phyloP scores from a whole-genome alignment of 2,797 vertebrate species.

The Meda fulgida region DNA sequence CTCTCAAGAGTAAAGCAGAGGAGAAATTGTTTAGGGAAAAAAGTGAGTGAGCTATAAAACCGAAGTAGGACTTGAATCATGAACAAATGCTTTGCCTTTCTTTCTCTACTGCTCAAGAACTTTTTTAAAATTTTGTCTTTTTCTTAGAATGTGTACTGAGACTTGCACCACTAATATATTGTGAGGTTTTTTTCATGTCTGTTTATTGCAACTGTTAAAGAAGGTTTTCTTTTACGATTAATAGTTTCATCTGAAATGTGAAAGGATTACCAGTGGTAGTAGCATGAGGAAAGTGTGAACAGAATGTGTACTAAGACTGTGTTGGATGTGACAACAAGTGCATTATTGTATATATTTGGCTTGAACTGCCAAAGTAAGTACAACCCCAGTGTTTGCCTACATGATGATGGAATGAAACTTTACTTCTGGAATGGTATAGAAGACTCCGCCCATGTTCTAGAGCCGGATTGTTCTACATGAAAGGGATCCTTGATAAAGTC shows the following conservation, averaged over 20 bases:
- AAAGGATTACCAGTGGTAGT: conserved; percentile 39
- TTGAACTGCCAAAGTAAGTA: conserved; percentile 74
- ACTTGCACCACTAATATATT: conserved; percentile 73
- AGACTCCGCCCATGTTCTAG: conserved; percentile 55
- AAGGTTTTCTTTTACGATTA: conserved; percentile 46
- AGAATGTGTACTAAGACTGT: conserved; percentile 66
- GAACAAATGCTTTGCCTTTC: conserved; percentile 71
- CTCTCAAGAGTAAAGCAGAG: conserved; percentile 64
- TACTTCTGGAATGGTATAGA: conserved; percentile 32
- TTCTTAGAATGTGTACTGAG: conserved; percentile 63
- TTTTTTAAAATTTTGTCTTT: conserved; percentile 62
- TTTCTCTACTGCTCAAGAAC: conserved; percentile 66
- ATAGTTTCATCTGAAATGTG: conserved; percentile 50
- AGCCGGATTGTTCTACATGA: conserved; percentile 71
- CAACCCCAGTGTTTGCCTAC: conserved; percentile 60
- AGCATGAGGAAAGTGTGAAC: conserved; percentile 73
- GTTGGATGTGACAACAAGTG: conserved; percentile 80
- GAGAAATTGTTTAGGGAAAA: conserved; percentile 60
- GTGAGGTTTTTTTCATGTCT: conserved; percentile 66
- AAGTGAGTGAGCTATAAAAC: conserved; percentile 67
- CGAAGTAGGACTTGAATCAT: conserved; percentile 63
- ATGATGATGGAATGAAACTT: conserved; percentile 58
- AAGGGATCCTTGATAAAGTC: conserved; percentile 45
- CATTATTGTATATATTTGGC: conserved; percentile 71
- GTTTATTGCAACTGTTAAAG: conserved; percentile 67